Evolutionary conservation across 2,113 vertebrate genomes (phyloP), one percentile per base, ranked within the genome.

Genomic region (Charadrius vociferus): DNA sequence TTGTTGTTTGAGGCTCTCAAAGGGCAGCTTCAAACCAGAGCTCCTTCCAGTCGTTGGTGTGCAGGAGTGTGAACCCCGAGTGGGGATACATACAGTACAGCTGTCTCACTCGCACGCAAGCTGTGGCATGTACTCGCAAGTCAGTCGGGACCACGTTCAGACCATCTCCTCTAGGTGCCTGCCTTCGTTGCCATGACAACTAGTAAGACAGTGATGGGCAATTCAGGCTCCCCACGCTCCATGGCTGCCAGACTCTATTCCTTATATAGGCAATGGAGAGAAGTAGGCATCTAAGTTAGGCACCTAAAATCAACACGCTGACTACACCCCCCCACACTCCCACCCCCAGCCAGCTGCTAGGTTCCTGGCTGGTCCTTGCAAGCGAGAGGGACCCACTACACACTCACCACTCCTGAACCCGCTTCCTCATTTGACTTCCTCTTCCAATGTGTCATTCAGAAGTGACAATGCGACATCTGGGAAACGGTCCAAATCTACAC

Each of bases 391-490:
- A 86, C 84, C 55, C n/a, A 47, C 29, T 73, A 82, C 68, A 79
- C 36, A 63, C 70, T 77, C 81, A 27, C 83, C 49, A 81, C 55
- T 90, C 27, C 56, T 86, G 78, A 90, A 73, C 68, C 53, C 10
- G 8, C 77, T 92, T 96, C 86, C 86, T 86, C 27, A 1, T 96
- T 94, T 79, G 67, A 94, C 79, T 96, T 97, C 93, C 89, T 95
- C 89, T 97, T 97, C 94, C 84, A 97, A 83, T 7, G 9, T 95
- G 96, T 93, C 96, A 96, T 90, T 97, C 95, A 96, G 81, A 95
- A 95, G 78, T 96, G 97, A 95, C 95, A 96, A 66, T 39, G 58
- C 0, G 36, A 72, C 94, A 97, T 89, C 73, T 86, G 90, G 93
- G 95, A 96, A 91, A 77, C 5, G 45, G 16, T 94, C 94, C 95